A percentile compares a stretch with the other conserved stretches of the same genome.
phyloP scores from a whole-genome alignment of 2,113 vertebrate species.

The Zosterops borbonicus region DNA sequence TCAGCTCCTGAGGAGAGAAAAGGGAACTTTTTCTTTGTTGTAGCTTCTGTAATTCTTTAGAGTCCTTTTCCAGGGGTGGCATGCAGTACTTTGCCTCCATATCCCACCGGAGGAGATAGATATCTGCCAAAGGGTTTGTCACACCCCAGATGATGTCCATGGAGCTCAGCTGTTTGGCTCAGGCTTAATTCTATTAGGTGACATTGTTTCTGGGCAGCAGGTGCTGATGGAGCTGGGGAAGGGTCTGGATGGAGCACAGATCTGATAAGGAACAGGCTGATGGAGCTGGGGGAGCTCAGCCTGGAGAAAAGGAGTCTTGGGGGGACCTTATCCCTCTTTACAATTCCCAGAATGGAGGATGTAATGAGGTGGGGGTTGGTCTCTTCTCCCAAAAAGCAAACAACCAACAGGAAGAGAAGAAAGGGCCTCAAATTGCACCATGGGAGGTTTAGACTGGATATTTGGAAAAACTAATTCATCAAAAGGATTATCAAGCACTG shows the following conservation, averaged over 20 bases:
- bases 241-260: neutral
- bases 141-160: neutral
- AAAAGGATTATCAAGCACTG: neutral
- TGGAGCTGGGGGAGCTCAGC: neutral
- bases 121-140: neutral
- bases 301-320: neutral
- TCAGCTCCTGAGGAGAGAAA: slow-evolving; percentile 77
- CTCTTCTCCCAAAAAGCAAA: neutral
- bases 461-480: neutral
- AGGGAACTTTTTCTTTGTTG: neutral
- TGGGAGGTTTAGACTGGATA: neutral
- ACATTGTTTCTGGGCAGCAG: neutral
- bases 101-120: neutral
- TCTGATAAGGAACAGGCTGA: neutral
- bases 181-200: neutral
- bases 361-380: neutral
- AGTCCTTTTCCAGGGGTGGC: neutral
- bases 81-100: neutral
- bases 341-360: neutral
- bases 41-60: neutral
- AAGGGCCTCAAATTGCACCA: neutral
- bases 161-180: neutral
- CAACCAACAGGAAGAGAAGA: neutral
- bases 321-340: neutral
- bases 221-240: neutral